Evolutionary conservation across 2,888 invertebrate species (phyloP), one percentile per base, ranked within the genome.

Genomic region (Parnassius glacialis): DNA sequence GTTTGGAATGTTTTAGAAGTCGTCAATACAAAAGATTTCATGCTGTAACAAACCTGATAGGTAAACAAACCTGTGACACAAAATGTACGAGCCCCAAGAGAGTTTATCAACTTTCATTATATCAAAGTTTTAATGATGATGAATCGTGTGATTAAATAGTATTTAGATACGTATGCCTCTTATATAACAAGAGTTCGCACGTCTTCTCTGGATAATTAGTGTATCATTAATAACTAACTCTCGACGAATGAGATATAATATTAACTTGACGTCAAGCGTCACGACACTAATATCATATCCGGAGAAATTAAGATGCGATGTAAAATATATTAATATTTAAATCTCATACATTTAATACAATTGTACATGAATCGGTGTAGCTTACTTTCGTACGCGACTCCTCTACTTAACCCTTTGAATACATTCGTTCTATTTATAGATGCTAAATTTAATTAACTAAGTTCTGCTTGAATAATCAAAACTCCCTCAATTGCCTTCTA

Each of bases 61-160:
- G 47, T 59, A 54, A 61, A 65, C 67, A 67, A 65, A 61, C 59
- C 59, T 66, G 68, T 71, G 68, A 67, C 70, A 67, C 70, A 67
- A 72, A 72, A 75, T 70, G 72, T 69, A 74, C 72, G 70, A 70
- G 69, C 65, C 77, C 68, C 74, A 61, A 54, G 76, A 74, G 79
- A 74, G 67, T 70, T 71, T 71, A 74, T 78, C 74, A 73, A 78
- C 74, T 80, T 79, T 76, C 74, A 79, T 79, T 80, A 81, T 73
- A 70, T 77, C 75, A 73, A 83, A 81, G 76, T 82, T 84, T 77
- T 83, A 85, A 87, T 81, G 77, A 83, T 82, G 86, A 84, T 80
- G 76, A 80, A 85, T 83, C 78, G 75, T 78, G 71, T 79, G 78
- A 75, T 74, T 66, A 67, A 71, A 73, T 67, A 77, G 74, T 76